Evolutionary conservation across 2,888 invertebrate species (phyloP).

Genomic region (Lochmaea capreae): DNA sequence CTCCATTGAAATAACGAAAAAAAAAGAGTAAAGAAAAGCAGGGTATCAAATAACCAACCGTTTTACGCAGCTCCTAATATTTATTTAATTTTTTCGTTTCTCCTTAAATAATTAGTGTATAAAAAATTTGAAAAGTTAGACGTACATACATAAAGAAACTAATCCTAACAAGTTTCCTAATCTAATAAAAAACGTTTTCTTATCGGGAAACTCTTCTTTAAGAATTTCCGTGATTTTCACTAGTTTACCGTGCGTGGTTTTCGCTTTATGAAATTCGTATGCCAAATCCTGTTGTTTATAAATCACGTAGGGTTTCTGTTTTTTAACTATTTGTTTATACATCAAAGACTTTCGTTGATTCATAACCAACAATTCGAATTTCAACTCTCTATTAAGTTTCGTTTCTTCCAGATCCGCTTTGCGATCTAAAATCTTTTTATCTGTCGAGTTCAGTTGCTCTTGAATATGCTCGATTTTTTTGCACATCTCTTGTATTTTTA

Average conservation of each 20-base stretch:
- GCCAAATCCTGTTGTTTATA: slow-evolving; percentile 66
- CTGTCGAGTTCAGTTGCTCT: not conserved
- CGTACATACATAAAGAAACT: slow-evolving; percentile 36
- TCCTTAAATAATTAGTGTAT: too few relatives aligned
- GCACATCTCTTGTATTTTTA: slow-evolving; percentile 10
- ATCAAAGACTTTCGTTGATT: slow-evolving; percentile 77
- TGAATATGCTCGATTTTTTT: slow-evolving; percentile 10
- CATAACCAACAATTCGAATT: slow-evolving; percentile 72
- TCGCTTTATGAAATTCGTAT: slow-evolving; percentile 71
- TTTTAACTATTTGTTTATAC: slow-evolving; percentile 68
- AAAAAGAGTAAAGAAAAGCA: too few relatives aligned
- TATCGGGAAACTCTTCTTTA: slow-evolving; percentile 72
- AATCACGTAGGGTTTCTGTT: slow-evolving; percentile 55
- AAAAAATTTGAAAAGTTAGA: slow-evolving; percentile 4
- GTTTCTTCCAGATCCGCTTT: slow-evolving; percentile 51
- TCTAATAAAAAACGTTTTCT: slow-evolving; percentile 64
- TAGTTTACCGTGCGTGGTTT: slow-evolving; percentile 71
- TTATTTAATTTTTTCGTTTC: too few relatives aligned
- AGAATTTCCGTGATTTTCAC: slow-evolving; percentile 71
- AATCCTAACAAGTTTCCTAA: slow-evolving; percentile 69
- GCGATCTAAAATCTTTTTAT: not conserved
- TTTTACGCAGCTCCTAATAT: too few relatives aligned
- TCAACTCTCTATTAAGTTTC: slow-evolving; percentile 65
- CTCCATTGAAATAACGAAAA: too few relatives aligned
- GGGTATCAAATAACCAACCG: too few relatives aligned